phyloP scores from a whole-genome alignment of 2,113 vertebrate genomes.

The Ellobius talpinus region DNA sequence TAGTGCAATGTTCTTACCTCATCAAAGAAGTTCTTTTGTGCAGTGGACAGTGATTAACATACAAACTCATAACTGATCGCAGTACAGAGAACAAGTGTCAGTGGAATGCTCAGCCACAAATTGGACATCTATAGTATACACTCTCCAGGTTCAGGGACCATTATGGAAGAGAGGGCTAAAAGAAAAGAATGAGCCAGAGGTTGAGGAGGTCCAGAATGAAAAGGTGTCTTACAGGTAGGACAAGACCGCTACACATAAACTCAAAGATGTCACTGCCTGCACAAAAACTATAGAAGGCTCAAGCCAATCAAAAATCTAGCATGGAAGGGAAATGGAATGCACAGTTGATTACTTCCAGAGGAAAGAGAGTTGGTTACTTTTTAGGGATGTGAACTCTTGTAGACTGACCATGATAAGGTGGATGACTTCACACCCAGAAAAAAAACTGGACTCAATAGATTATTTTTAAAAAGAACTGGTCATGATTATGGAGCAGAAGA shows the following conservation, averaged over 20 bases:
- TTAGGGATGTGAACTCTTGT: background rate
- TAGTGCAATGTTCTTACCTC: background rate
- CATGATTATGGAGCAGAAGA: background rate
- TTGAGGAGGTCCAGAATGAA: background rate
- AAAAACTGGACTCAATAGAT: background rate
- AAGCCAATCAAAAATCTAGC: background rate
- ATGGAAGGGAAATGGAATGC: background rate
- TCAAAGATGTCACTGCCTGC: background rate
- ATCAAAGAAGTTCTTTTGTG: background rate
- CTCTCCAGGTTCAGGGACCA: background rate
- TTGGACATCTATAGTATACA: background rate
- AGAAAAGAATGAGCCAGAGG: background rate
- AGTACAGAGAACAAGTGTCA: background rate
- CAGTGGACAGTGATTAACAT: background rate
- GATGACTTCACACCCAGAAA: background rate
- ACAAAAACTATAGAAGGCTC: background rate
- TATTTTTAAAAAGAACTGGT: background rate
- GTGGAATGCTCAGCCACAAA: background rate
- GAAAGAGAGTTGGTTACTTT: background rate
- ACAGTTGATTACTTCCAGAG: background rate
- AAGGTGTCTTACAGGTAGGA: no score
- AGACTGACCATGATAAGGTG: background rate
- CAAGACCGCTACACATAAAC: background rate
- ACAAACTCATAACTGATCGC: background rate
- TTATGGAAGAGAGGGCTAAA: background rate